A percentile compares a stretch with the other conserved stretches of the same genome.
Evolutionary conservation across 2,888 invertebrate genomes (phyloP).

Genomic region (Drosophila testacea): DNA sequence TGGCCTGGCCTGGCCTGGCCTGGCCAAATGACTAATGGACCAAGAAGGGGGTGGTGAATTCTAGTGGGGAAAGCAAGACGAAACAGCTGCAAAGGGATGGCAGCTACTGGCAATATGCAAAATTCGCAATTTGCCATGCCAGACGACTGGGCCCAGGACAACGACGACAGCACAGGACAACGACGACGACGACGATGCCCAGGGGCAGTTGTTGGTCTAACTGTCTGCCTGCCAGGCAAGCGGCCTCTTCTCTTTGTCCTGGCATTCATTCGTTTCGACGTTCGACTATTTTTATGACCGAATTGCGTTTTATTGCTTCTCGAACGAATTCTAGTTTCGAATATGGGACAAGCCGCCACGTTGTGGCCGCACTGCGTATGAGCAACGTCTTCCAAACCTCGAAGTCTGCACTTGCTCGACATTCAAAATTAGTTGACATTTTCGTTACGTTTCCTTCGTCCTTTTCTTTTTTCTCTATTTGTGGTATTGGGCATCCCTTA

Average conservation of each 20-base stretch:
- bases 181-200: slow-evolving; percentile 23
- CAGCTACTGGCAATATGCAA: slow-evolving; percentile 74
- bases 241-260: slow-evolving; percentile 22
- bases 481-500: slow-evolving; percentile 52
- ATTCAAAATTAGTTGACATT: slow-evolving; percentile 77
- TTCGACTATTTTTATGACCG: slow-evolving; percentile 81
- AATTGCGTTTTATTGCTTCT: slow-evolving; percentile 82
- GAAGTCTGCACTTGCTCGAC: slow-evolving; percentile 45
- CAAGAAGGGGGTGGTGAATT: slow-evolving; percentile 18
- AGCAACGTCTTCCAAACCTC: slow-evolving; percentile 18
- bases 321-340: slow-evolving; percentile 40
- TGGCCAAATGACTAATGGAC: slow-evolving; percentile 71
- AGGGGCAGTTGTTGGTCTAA: slow-evolving; percentile 28
- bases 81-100: slow-evolving; percentile 44
- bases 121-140: slow-evolving; percentile 77
- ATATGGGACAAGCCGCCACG: slow-evolving; percentile 43
- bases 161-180: slow-evolving; percentile 28
- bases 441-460: slow-evolving; percentile 18
- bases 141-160: slow-evolving; percentile 43
- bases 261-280: slow-evolving; percentile 58
- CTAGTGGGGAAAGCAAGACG: slow-evolving; percentile 30
- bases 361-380: slow-evolving; percentile 46
- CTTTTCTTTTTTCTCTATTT: neutral
- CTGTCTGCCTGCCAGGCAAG: slow-evolving; percentile 7
- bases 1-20: slow-evolving; percentile 49